phyloP scores from a whole-genome alignment of 2,113 vertebrate genomes.

The Poicephalus gulielmi region DNA sequence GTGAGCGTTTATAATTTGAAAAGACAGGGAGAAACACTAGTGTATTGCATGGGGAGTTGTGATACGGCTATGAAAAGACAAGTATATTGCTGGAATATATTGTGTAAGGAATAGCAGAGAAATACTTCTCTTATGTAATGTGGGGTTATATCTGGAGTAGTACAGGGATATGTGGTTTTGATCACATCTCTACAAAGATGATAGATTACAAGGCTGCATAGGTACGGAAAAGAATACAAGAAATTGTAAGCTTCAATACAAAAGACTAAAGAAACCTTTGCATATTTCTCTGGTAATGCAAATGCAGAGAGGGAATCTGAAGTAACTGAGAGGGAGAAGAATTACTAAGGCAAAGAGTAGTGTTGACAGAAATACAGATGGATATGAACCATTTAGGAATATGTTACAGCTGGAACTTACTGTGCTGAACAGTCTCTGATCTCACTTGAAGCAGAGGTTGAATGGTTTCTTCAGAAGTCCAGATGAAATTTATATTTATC shows the following conservation, averaged over 20 bases:
- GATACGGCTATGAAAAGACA: background rate
- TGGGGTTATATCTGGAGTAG: background rate
- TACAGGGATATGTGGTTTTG: background rate
- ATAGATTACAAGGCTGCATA: background rate
- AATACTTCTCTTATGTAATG: background rate
- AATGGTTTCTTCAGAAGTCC: background rate
- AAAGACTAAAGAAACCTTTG: background rate
- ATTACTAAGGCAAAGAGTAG: background rate
- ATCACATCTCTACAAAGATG: background rate
- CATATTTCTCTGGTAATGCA: background rate
- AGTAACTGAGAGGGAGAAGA: background rate
- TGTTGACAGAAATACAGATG: background rate
- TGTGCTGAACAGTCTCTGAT: background rate
- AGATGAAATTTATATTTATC: background rate
- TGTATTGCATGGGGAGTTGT: background rate
- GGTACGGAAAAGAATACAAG: background rate
- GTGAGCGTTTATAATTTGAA: background rate
- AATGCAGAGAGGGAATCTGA: background rate
- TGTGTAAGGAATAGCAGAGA: background rate
- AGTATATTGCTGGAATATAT: background rate
- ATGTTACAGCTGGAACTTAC: background rate
- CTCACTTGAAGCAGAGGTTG: background rate
- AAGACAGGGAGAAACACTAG: background rate
- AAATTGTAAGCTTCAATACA: background rate
- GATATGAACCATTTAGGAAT: background rate